Evolutionary conservation across 2,888 invertebrate genomes (phyloP), one percentile per base, ranked within the genome.

Genomic region (Dryococelus australis): DNA sequence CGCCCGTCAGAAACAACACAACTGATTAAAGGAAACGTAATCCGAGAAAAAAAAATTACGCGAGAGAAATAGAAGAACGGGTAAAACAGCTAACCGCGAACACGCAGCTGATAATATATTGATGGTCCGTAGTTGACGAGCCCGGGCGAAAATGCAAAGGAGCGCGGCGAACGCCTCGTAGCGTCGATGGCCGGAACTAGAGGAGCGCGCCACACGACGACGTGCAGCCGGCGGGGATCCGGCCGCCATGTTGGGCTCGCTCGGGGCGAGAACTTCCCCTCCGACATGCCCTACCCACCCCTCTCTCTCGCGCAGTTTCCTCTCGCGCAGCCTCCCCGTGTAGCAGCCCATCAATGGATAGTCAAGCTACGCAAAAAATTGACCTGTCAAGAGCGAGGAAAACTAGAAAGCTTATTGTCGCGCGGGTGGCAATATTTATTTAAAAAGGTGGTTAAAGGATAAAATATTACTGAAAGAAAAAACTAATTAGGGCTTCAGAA

Each of bases 111-210:
- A 65, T 65, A 10, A 65, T 65, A n/a, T 65, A 65, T 65, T 65
- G 65, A 65, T 65, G 65, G 1, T 83, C 24, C 28, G 83, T 83
- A 83, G 27, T 83, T 83, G 83, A 28, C 28, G 12, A 35, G 43
- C 83, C 83, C 83, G 83, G 83, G 83, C 28, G 35, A 83, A 83
- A 83, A 27, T 83, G 83, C 83, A 83, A 27, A 35, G 35, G 83
- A 83, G 35, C 35, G 28, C 16, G 13, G 35, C 20, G 9, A 81
- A 84, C 86, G 88, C 87, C 80, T 24, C 86, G 65, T 80, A 28
- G 86, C 86, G 87, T 87, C 86, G 51, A 84, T 88, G 88, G 85
- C 88, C 88, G 81, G 86, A 85, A 88, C 88, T 88, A 88, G 65
- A 65, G 65, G 65, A 65, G 65, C 65, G 65, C 65, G 65, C 65